Conservation (phyloP, 2,113 vertebrate genomes). For the Amia ocellicauda region DNA sequence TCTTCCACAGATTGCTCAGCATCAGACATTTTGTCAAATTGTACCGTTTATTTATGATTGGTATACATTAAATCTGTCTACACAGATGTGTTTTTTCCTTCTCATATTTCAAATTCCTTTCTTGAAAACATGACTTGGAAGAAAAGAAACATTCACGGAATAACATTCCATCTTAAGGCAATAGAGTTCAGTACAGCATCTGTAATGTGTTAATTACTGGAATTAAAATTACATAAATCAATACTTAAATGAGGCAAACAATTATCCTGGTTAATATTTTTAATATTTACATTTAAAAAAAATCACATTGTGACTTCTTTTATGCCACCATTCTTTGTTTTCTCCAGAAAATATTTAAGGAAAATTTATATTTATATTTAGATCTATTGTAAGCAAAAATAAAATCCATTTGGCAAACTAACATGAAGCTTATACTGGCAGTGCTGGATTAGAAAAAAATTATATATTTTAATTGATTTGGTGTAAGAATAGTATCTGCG, state of each 20-base stretch:
- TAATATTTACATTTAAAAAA: conserved; percentile 89
- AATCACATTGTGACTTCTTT: conserved; percentile 57
- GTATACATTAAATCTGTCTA: too few relatives aligned
- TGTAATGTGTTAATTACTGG: too few relatives aligned
- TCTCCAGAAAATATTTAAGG: conserved; percentile 76
- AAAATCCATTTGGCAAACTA: conserved; percentile 87
- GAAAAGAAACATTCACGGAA: background rate
- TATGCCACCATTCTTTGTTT: conserved; percentile 44
- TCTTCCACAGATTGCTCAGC: too few relatives aligned
- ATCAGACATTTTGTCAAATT: too few relatives aligned
- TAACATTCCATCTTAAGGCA: conserved; percentile 15
- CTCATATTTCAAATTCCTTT: background rate
- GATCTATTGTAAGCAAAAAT: conserved; percentile 84
- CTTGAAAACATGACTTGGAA: background rate
- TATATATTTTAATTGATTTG: conserved; percentile 66
- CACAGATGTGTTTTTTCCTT: too few relatives aligned
- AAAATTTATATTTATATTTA: conserved; percentile 53
- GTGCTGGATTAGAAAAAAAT: conserved; percentile 82
- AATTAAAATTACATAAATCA: conserved; percentile 1
- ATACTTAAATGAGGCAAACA: conserved; percentile 29
- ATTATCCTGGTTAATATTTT: conserved; percentile 72
- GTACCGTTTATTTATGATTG: too few relatives aligned
- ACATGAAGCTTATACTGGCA: conserved; percentile 79
- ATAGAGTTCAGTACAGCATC: conserved; percentile 5
- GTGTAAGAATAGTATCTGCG: conserved; percentile 64